Conservation (phyloP, 2,888 invertebrate species). For the Saturnia pavonia region DNA sequence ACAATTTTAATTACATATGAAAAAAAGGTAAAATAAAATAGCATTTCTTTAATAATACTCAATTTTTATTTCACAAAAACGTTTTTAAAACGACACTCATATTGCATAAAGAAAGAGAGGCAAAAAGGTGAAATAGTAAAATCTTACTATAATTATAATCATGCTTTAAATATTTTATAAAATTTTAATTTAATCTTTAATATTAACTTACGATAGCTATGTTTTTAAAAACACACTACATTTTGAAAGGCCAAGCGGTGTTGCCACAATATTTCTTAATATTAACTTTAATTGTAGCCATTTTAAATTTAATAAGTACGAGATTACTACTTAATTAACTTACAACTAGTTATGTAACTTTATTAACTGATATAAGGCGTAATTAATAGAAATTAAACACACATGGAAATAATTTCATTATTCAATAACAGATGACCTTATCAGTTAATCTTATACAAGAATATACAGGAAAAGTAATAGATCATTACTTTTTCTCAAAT, state of each 20-base stretch:
- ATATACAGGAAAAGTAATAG: too few relatives aligned
- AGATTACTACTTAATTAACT: slow-evolving; percentile 51
- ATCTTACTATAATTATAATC: slow-evolving; percentile 43
- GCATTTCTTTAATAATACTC: slow-evolving; percentile 64
- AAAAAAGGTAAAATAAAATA: slow-evolving; percentile 36
- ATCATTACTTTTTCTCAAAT: neutral
- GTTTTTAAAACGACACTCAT: slow-evolving; percentile 80
- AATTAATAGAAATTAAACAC: slow-evolving; percentile 22
- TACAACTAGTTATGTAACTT: slow-evolving; percentile 45
- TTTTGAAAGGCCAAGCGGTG: slow-evolving; percentile 81
- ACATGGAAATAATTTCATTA: neutral
- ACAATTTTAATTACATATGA: neutral
- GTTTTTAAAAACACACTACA: slow-evolving; percentile 70
- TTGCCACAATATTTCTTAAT: slow-evolving; percentile 69
- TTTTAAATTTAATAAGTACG: slow-evolving; percentile 44
- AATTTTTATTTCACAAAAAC: slow-evolving; percentile 77
- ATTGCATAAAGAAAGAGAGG: slow-evolving; percentile 76
- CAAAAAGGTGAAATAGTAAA: slow-evolving; percentile 68
- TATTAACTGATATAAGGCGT: slow-evolving; percentile 28
- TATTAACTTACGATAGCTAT: slow-evolving; percentile 42
- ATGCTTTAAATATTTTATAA: slow-evolving; percentile 48
- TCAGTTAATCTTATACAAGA: slow-evolving; percentile 3
- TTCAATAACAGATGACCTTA: neutral
- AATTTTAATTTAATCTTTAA: slow-evolving; percentile 45
- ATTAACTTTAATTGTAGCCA: slow-evolving; percentile 36